Percentiles rank a stretch among this genome's conserved stretches.
These are phyloP conservation scores for Eristalis arbustorum DNA, from an alignment of 2,888 invertebrate species.

Conservation along the genomic window DNA sequence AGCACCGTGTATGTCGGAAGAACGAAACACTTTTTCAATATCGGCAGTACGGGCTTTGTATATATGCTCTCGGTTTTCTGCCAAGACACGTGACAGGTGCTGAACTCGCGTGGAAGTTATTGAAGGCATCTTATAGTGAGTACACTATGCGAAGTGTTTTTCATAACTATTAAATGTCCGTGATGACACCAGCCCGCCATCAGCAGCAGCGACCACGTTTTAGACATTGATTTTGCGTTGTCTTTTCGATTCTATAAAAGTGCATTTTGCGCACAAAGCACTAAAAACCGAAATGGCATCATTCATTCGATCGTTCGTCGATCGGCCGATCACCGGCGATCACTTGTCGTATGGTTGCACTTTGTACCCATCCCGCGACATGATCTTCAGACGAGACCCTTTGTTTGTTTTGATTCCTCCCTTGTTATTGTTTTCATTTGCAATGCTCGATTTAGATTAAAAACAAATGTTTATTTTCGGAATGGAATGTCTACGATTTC, in stretches of 20 bases:
- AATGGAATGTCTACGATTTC: not conserved
- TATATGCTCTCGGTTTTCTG: no score
- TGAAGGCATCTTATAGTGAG: no score
- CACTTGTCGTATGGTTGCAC: not conserved
- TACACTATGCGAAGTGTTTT: no score
- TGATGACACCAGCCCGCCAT: no score
- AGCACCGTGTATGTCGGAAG: no score
- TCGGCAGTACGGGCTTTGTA: no score
- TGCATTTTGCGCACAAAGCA: not conserved
- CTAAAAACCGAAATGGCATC: not conserved
- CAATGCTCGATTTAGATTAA: not conserved
- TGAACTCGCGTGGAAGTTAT: no score
- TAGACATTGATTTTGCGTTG: no score
- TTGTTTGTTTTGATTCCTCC: not conserved
- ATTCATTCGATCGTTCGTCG: not conserved
- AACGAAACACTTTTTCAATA: no score
- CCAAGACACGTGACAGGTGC: no score
- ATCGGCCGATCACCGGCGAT: not conserved
- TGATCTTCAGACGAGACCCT: not conserved
- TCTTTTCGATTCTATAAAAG: not conserved
- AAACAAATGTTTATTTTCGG: not conserved
- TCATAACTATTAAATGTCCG: no score
- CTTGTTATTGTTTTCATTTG: not conserved
- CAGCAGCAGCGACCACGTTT: no score
- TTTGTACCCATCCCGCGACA: not conserved